Evolutionary conservation across 2,797 vertebrate genomes (phyloP), one percentile per base, ranked within the genome.

Genomic region (Morelia viridis): DNA sequence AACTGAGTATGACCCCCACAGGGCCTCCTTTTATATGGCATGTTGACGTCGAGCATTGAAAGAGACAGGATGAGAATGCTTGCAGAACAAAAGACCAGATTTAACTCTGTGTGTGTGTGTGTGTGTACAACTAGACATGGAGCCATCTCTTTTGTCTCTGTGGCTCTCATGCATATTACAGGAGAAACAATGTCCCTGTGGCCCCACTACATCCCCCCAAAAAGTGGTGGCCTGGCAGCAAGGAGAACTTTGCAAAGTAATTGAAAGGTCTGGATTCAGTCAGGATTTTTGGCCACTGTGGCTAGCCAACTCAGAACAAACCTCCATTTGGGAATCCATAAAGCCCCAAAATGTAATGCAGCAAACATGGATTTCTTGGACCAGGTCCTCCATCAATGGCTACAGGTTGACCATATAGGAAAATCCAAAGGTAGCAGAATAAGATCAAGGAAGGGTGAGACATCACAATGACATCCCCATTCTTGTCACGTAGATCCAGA

Each of bases 281-380:
- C 62, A 85, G 0, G 1, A 31, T 71, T 26, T 12, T 91, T 46
- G 10, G 80, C 89, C 15, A 0, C 68, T 57, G 91, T 93, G 92
- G 90, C 94, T 92, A 62, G 89, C 88, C 83, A 5, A 1, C 89
- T 91, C 90, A 86, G 93, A 94, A 87, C 60, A 87, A 83, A 84
- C 92, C 89, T 71, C 90, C 87, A 85, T 89, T 85, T 46, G 0
- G 28, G 10, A 88, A 15, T 92, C 92, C 93, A 94, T 92, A 89
- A 94, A 94, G 92, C 1, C 65, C 57, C 4, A 4, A 50, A 87
- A 91, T 92, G 91, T 95, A 93, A 94, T 94, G 92, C 92, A 92
- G 94, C 71, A 13, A 90, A 89, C 86, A 22, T 92, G 28, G 53
- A 91, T 95, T 95, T 88, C 87, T 64, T 35, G 87, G 53, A 19